Conservation (phyloP, 2,888 invertebrate species). For the Coelinius sp. region DNA sequence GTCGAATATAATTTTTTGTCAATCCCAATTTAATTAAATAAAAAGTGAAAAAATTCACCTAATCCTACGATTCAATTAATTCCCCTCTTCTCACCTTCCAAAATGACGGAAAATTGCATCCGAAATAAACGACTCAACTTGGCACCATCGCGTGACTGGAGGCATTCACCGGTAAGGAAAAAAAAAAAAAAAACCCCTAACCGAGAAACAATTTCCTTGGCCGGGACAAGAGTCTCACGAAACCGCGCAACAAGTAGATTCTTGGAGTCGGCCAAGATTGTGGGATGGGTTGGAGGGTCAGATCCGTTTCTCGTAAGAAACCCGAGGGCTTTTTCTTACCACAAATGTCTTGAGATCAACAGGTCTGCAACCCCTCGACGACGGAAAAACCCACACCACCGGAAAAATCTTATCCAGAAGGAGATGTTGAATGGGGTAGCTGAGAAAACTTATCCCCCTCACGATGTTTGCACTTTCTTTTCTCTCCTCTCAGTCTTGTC, state of each 20-base stretch:
- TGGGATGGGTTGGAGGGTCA: slow-evolving; percentile 38
- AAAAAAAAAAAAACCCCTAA: slow-evolving; percentile 27
- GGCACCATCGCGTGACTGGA: slow-evolving; percentile 17
- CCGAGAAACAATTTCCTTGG: slow-evolving; percentile 54
- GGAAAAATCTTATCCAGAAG: slow-evolving; percentile 52
- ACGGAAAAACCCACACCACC: slow-evolving; percentile 44
- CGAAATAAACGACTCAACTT: slow-evolving; percentile 33
- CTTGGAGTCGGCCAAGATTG: slow-evolving; percentile 52
- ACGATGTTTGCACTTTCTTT: slow-evolving; percentile 34
- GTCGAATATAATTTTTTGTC: no score
- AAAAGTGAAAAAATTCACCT: no score
- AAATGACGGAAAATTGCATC: neutral
- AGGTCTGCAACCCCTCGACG: slow-evolving; percentile 57
- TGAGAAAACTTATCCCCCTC: slow-evolving; percentile 30
- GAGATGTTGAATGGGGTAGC: slow-evolving; percentile 38
- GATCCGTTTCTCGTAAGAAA: slow-evolving; percentile 50
- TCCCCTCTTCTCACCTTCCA: neutral
- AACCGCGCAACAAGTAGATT: slow-evolving; percentile 67
- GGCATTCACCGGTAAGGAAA: slow-evolving; percentile 11
- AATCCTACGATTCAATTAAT: neutral
- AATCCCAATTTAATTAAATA: no score
- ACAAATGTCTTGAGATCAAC: slow-evolving; percentile 57
- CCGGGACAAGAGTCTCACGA: slow-evolving; percentile 52
- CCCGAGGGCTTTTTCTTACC: slow-evolving; percentile 23
- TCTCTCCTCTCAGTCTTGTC: slow-evolving; percentile 39